These are phyloP conservation scores for Scolopax rusticola DNA, from an alignment of 2,797 vertebrate species.

Conservation along the genomic window DNA sequence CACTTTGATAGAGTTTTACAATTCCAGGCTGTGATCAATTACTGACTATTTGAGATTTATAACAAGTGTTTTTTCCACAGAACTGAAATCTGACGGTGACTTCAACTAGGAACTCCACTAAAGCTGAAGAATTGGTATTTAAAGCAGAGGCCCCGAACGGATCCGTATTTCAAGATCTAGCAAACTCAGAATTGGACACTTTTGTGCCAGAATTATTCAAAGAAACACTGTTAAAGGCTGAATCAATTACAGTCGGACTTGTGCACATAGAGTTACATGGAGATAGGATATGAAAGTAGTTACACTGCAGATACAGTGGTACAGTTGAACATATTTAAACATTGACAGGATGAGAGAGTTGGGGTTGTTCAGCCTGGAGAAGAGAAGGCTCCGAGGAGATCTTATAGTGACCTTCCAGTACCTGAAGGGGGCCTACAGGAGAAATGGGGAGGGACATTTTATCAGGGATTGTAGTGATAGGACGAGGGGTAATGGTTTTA, in stretches of 20 bases:
- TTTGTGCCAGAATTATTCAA: background rate
- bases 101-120: background rate
- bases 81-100: background rate
- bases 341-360: no score
- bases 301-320: background rate
- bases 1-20: slow-evolving; percentile 33
- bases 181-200: background rate
- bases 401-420: no score
- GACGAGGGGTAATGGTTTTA: no score
- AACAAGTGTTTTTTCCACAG: slow-evolving; percentile 1
- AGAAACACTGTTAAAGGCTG: background rate
- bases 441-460: no score
- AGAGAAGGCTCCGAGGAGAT: no score
- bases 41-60: slow-evolving; percentile 41
- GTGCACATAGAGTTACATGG: accelerated
- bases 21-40: slow-evolving; percentile 38
- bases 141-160: background rate
- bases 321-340: background rate
- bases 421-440: no score
- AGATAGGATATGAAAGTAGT: background rate
- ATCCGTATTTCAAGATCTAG: background rate
- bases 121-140: background rate
- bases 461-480: no score
- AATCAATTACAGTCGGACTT: background rate
- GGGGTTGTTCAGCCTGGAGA: no score